Percentiles rank a stretch among this genome's conserved stretches.
Evolutionary conservation across 1,140 invertebrate genomes (phyloP).

Genomic region (Drosophila auraria): DNA sequence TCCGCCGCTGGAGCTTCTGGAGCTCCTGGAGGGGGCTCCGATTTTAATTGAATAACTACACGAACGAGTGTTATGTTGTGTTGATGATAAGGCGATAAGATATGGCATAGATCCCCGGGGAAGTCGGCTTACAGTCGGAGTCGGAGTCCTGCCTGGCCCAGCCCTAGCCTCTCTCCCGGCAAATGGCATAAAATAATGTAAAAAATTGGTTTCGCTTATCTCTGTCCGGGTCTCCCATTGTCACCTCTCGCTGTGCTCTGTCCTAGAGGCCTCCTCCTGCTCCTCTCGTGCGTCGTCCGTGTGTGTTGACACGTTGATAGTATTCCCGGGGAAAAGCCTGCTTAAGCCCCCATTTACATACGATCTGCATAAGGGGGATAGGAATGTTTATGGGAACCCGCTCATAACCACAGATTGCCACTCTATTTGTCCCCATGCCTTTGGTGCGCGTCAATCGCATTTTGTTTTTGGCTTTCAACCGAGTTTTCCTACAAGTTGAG

Average conservation of each 20-base stretch:
- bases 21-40: constrained; percentile 4
- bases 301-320: constrained; percentile 19
- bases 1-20: constrained; percentile 1
- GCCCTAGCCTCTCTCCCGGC: neutral
- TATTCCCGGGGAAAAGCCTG: constrained; percentile 42
- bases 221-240: neutral
- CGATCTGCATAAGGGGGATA: constrained; percentile 43
- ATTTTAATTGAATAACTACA: constrained; percentile 79
- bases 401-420: constrained; percentile 74
- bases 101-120: constrained; percentile 25
- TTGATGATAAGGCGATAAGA: constrained; percentile 60
- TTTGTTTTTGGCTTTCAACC: constrained; percentile 38
- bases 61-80: constrained; percentile 56
- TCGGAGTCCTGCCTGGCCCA: neutral
- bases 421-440: constrained; percentile 55
- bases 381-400: constrained; percentile 38
- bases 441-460: constrained; percentile 47
- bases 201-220: constrained; percentile 21
- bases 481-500: neutral
- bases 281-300: neutral
- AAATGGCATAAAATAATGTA: constrained; percentile 25
- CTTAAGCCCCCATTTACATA: constrained; percentile 72
- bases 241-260: constrained; percentile 11
- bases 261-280: neutral
- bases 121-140: neutral